Percentiles rank a stretch among this genome's conserved stretches.
phyloP scores from a whole-genome alignment of 1,140 invertebrate species.

The Anadara kagoshimensis region DNA sequence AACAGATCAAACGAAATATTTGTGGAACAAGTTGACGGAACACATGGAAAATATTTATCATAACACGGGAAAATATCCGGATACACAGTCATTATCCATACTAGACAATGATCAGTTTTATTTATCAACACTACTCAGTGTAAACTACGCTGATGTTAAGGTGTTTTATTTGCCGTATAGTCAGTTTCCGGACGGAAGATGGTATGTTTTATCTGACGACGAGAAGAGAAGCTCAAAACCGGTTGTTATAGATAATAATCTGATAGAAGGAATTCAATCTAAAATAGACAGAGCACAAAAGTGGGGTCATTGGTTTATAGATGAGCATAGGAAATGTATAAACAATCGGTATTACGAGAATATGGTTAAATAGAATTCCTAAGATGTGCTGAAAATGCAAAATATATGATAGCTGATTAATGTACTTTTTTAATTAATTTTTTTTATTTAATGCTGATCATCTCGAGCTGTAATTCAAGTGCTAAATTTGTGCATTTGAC shows the following conservation, averaged over 20 bases:
- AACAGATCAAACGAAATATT: neutral
- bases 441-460: too few relatives aligned
- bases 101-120: slow-evolving; percentile 10
- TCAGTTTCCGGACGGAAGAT: neutral
- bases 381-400: too few relatives aligned
- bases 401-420: too few relatives aligned
- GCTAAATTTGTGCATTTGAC: too few relatives aligned
- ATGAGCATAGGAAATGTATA: slow-evolving; percentile 76
- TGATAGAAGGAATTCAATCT: neutral
- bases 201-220: neutral
- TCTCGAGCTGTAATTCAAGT: too few relatives aligned
- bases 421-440: too few relatives aligned
- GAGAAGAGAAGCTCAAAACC: neutral
- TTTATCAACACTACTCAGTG: neutral
- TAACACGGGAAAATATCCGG: neutral
- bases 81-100: neutral
- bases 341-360: too few relatives aligned
- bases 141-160: neutral
- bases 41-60: slow-evolving; percentile 7
- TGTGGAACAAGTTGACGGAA: slow-evolving; percentile 17
- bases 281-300: slow-evolving; percentile 20
- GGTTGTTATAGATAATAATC: slow-evolving; percentile 15
- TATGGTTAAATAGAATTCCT: too few relatives aligned
- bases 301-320: slow-evolving; percentile 67
- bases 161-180: neutral